These are phyloP conservation scores for Syndactyla subalaris DNA, from an alignment of 2,797 vertebrate genomes.

Conservation along the genomic window DNA sequence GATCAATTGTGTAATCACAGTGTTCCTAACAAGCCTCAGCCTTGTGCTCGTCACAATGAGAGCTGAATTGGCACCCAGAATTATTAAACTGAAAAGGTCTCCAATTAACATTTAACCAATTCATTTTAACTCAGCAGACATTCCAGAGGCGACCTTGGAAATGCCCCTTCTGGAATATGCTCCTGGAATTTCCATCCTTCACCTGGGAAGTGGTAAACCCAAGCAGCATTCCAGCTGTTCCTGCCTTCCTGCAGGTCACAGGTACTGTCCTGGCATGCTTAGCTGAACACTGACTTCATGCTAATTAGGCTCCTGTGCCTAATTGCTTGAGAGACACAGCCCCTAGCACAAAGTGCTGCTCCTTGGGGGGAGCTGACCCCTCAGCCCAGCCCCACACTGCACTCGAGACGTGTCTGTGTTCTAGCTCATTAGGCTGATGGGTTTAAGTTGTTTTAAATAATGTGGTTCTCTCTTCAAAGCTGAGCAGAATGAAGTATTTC, in stretches of 20 bases:
- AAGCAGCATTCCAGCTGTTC: background rate
- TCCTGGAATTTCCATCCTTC: background rate
- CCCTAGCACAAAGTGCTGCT: conserved; percentile 62
- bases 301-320: conserved; percentile 70
- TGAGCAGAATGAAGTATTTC: conserved; percentile 34
- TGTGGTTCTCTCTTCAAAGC: conserved; percentile 36
- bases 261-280: conserved; percentile 42
- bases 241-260: conserved; percentile 20
- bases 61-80: conserved; percentile 18
- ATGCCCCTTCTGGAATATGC: background rate
- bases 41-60: conserved; percentile 48
- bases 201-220: background rate
- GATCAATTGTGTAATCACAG: conserved; percentile 31
- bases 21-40: conserved; percentile 54
- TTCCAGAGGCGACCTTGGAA: conserved; percentile 11
- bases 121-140: background rate
- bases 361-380: conserved; percentile 41
- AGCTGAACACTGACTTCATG: conserved; percentile 69
- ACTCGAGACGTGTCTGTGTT: conserved; percentile 39
- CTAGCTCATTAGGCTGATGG: conserved; percentile 56
- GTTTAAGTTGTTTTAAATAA: conserved; percentile 38
- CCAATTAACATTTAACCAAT: conserved; percentile 43
- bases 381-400: conserved; percentile 6
- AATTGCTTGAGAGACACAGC: conserved; percentile 64
- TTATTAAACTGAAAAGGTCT: conserved; percentile 26